These are phyloP conservation scores for Syrrhaptes paradoxus DNA, from an alignment of 2,113 vertebrate genomes.

Conservation along the genomic window DNA sequence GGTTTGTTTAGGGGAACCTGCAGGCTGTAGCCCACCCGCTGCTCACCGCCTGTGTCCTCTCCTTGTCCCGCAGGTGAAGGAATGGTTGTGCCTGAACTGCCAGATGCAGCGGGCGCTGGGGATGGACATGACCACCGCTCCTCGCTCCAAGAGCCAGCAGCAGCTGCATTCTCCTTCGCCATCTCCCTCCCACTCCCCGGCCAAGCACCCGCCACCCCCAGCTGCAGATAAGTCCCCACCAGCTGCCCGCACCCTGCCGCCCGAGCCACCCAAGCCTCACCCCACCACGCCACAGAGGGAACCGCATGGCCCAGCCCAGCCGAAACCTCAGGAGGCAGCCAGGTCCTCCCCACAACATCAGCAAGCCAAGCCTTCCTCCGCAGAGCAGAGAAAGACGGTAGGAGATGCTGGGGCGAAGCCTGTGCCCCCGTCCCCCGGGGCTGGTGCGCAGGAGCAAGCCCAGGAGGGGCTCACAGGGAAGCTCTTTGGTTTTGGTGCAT, in stretches of 20 bases:
- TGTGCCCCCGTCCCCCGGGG: constrained; percentile 37
- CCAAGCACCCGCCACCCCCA: constrained; percentile 59
- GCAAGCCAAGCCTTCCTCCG: constrained; percentile 76
- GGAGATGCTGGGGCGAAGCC: constrained; percentile 84
- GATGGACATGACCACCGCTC: constrained; percentile 98
- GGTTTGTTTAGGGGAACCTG: not conserved
- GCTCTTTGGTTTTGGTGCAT: constrained; percentile 94
- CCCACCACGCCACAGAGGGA: constrained; percentile 69
- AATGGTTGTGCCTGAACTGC: constrained; percentile 99
- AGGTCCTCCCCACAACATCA: constrained; percentile 83
- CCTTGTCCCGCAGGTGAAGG: constrained; percentile 86
- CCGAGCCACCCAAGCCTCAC: constrained; percentile 71
- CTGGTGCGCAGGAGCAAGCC: constrained; percentile 86
- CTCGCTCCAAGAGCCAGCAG: constrained; percentile 96
- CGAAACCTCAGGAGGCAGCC: constrained; percentile 85
- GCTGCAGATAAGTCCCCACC: not conserved
- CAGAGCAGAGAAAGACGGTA: constrained; percentile 83
- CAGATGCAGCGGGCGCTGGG: constrained; percentile 99
- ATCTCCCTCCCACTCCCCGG: constrained; percentile 79
- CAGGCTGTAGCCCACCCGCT: not conserved
- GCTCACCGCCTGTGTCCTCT: not conserved
- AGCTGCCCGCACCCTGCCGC: not conserved
- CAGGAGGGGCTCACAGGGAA: constrained; percentile 97
- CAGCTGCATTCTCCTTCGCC: constrained; percentile 90
- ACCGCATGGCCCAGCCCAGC: constrained; percentile 56